phyloP scores from a whole-genome alignment of 2,797 vertebrate genomes.

The Dromococcyx pavoninus region DNA sequence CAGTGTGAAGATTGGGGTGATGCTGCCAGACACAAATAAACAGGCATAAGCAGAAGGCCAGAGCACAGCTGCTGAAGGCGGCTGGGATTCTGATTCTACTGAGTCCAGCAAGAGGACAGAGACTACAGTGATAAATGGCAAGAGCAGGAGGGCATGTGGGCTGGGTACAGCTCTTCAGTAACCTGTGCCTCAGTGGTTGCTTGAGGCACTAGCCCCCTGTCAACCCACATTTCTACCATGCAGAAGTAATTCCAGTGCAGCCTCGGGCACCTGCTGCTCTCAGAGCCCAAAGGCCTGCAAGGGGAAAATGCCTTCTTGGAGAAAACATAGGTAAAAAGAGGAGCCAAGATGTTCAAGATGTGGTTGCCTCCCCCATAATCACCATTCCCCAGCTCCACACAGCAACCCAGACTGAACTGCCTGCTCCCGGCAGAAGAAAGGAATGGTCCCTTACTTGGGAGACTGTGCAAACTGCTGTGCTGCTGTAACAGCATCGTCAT shows the following conservation, averaged over 20 bases:
- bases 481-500: slow-evolving; percentile 92
- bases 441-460: slow-evolving; percentile 79
- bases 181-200: neutral
- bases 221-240: neutral
- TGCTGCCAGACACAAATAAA: slow-evolving; percentile 74
- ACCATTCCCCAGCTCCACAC: neutral
- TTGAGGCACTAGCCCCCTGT: neutral
- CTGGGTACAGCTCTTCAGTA: neutral
- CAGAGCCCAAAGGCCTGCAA: neutral
- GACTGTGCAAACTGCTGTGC: slow-evolving; percentile 95
- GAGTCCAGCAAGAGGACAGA: neutral
- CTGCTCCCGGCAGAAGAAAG: neutral
- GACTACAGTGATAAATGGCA: neutral
- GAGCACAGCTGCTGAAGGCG: neutral
- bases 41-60: slow-evolving; percentile 8
- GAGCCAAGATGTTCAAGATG: neutral
- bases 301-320: neutral
- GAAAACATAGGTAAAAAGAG: neutral
- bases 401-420: neutral
- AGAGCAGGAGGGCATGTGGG: neutral
- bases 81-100: neutral
- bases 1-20: slow-evolving; percentile 95
- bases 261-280: neutral
- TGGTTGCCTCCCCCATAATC: neutral
- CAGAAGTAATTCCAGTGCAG: neutral